phyloP scores from a whole-genome alignment of 2,797 vertebrate species.

The Channa striata region DNA sequence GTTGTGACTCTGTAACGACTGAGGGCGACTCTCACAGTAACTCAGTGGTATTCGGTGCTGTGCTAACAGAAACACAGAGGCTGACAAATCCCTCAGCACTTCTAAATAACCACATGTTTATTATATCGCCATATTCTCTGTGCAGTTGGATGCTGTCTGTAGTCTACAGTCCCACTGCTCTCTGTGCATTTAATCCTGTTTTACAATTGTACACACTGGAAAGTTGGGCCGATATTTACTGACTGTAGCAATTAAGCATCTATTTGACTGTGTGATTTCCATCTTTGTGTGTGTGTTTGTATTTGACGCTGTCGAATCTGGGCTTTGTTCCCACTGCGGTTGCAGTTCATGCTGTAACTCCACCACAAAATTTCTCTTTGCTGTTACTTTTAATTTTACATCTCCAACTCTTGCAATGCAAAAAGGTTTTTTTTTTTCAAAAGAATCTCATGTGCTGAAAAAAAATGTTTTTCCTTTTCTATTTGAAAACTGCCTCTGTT shows the following conservation, averaged over 20 bases:
- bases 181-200: no score
- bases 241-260: slow-evolving; percentile 13
- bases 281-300: not conserved
- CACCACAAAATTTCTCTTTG: not conserved
- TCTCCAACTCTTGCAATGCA: not conserved
- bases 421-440: not conserved
- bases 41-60: not conserved
- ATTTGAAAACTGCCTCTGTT: not conserved
- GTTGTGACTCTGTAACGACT: not conserved
- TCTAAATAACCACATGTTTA: no score
- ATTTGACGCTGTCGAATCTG: not conserved
- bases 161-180: no score
- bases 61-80: no score
- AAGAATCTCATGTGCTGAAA: not conserved
- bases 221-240: not conserved
- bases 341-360: not conserved
- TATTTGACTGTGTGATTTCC: not conserved
- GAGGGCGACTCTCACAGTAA: not conserved
- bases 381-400: slow-evolving; percentile 3
- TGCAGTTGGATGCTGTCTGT: no score
- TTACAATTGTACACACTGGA: no score
- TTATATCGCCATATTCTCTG: no score
- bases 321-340: not conserved
- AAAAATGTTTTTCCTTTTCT: not conserved
- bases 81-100: no score